phyloP scores from a whole-genome alignment of 2,797 vertebrate genomes.

The Parauchenoglanis punctatus region DNA sequence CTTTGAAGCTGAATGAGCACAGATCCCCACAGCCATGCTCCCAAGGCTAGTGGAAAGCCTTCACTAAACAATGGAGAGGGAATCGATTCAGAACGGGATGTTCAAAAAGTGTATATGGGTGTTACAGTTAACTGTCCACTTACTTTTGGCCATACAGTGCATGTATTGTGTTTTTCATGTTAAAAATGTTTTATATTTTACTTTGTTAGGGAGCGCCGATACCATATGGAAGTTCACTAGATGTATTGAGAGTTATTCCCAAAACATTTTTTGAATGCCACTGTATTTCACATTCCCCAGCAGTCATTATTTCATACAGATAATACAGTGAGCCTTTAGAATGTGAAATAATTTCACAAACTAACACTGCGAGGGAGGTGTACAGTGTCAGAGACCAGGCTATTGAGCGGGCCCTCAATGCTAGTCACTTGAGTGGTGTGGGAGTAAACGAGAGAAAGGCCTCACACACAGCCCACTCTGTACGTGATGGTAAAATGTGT shows the following conservation, averaged over 20 bases:
- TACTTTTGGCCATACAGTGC: background rate
- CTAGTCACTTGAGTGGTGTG: background rate
- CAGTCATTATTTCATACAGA: background rate
- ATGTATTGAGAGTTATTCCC: background rate
- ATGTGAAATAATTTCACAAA: conserved; percentile 18
- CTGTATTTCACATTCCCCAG: background rate
- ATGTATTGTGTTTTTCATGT: background rate
- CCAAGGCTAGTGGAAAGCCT: background rate
- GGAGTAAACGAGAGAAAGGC: background rate
- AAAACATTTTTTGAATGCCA: background rate
- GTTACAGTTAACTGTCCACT: background rate
- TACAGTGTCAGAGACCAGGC: background rate
- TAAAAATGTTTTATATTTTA: background rate
- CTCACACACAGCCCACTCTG: conserved; percentile 10
- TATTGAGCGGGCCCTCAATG: background rate
- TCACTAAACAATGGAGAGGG: background rate
- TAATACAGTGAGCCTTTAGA: background rate
- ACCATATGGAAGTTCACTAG: background rate
- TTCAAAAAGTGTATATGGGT: background rate
- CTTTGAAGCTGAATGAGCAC: background rate
- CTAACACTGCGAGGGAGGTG: background rate
- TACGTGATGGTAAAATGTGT: background rate
- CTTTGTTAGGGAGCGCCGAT: background rate
- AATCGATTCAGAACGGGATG: background rate
- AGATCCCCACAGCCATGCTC: background rate